Conservation (phyloP, 23 tunicate species). For the Ciona savignyi region DNA sequence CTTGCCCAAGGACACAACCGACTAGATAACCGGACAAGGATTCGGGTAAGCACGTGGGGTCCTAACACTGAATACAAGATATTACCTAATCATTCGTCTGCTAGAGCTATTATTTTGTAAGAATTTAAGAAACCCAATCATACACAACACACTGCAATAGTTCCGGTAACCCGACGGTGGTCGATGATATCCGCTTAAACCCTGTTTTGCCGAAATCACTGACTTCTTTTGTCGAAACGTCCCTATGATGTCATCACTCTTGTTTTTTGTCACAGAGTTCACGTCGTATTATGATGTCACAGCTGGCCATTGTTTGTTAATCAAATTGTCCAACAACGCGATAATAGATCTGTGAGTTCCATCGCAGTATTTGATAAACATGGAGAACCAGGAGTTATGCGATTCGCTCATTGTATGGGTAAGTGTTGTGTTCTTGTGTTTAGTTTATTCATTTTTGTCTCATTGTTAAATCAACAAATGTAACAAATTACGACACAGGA, state of each 20-base stretch:
- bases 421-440: conserved; percentile 9
- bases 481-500: no score
- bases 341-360: no score
- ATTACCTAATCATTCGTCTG: no score
- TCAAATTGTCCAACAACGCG: neutral
- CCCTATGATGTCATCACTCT: no score
- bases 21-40: no score
- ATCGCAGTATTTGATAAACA: no score
- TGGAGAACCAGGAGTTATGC: conserved; percentile 55
- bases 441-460: neutral
- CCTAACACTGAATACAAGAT: no score
- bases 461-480: no score
- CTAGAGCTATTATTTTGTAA: no score
- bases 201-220: neutral
- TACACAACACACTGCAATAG: neutral
- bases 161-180: neutral
- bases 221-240: neutral
- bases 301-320: neutral
- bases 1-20: neutral
- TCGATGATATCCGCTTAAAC: no score
- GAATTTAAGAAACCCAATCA: neutral
- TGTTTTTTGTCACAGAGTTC: no score
- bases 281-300: neutral
- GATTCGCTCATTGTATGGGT: conserved; percentile 82
- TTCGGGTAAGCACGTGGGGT: no score